A percentile compares a stretch with the other conserved stretches of the same genome.
These are phyloP conservation scores for Argopecten irradians DNA, from an alignment of 1,140 invertebrate species.

Conservation along the genomic window DNA sequence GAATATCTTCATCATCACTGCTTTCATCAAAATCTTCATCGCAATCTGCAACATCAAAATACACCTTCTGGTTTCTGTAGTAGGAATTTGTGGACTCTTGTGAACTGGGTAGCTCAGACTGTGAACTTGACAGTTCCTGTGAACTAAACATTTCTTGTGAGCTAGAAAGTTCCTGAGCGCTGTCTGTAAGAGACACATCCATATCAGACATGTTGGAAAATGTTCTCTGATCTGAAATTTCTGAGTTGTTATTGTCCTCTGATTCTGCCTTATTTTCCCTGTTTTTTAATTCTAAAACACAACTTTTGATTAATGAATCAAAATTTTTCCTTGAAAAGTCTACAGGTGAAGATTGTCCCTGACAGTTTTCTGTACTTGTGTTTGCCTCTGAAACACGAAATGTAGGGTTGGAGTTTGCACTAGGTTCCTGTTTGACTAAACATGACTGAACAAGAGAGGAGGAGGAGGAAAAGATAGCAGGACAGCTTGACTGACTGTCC, in stretches of 20 bases:
- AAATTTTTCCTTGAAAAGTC: background rate
- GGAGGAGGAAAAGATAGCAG: background rate
- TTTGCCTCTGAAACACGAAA: background rate
- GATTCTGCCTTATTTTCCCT: background rate
- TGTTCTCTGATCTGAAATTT: background rate
- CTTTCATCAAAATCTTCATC: background rate
- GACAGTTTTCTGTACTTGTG: background rate
- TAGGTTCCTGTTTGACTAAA: background rate
- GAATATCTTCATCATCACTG: background rate
- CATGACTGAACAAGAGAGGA: background rate
- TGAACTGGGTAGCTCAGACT: background rate
- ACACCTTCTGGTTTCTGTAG: background rate
- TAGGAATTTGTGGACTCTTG: conserved; percentile 14
- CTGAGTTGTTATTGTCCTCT: background rate
- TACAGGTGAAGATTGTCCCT: background rate
- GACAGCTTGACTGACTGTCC: background rate
- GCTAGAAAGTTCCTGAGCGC: background rate
- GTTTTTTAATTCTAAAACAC: background rate
- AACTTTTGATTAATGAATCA: background rate
- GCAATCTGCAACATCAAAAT: background rate
- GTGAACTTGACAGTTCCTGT: background rate
- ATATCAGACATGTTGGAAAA: background rate
- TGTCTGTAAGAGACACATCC: background rate
- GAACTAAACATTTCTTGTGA: background rate
- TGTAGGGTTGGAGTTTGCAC: background rate